Evolutionary conservation across 37 sponge, comb jelly and placozoan genomes (phyloP).

Genomic region (Theonella swinhoei): DNA sequence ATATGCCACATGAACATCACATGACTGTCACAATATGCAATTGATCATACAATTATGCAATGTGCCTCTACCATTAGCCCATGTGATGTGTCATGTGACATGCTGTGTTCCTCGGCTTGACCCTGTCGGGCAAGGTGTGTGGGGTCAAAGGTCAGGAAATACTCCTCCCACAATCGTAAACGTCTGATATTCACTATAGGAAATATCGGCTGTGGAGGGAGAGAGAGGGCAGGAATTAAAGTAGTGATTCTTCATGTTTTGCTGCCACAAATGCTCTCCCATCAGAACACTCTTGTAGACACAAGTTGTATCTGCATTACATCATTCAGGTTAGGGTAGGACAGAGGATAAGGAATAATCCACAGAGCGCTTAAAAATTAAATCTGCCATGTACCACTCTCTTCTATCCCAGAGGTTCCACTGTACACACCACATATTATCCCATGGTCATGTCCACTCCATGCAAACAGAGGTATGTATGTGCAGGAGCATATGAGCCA

Average conservation of each 20-base stretch:
- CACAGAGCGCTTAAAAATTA: no score
- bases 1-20: not conserved
- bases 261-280: not conserved
- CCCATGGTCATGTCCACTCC: not conserved
- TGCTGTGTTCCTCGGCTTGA: not conserved
- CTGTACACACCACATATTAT: no score
- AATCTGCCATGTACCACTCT: no score
- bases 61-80: not conserved
- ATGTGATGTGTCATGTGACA: not conserved
- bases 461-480: not conserved
- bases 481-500: not conserved
- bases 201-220: constrained; percentile 18
- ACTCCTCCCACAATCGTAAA: constrained; percentile 92
- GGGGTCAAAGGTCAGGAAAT: constrained; percentile 87
- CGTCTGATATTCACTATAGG: constrained; percentile 75
- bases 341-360: no score
- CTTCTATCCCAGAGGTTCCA: no score
- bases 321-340: no score
- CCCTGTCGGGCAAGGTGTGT: constrained; percentile 15
- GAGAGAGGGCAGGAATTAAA: not conserved
- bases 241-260: not conserved
- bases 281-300: not conserved
- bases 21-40: no score
- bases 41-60: no score
- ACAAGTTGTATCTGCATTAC: not conserved